These are phyloP conservation scores for Noctua comes DNA, from an alignment of 2,888 invertebrate species.

Conservation along the genomic window DNA sequence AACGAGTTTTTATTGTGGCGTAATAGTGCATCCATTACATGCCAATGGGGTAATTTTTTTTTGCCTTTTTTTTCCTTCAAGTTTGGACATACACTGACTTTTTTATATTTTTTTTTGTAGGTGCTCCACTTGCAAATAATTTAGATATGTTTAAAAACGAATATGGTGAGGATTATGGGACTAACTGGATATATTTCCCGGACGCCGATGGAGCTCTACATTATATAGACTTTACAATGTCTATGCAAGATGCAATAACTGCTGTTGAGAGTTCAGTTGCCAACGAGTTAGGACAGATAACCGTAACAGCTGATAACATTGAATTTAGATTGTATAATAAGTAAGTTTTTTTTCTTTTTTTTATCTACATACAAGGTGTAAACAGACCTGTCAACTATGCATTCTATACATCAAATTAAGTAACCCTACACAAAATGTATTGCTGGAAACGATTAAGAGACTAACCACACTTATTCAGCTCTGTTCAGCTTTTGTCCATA, in stretches of 20 bases:
- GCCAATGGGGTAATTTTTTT: no score
- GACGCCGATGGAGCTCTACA: not conserved
- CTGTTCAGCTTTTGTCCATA: no score
- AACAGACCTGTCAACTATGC: no score
- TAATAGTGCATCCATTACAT: no score
- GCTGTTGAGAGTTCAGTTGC: not conserved
- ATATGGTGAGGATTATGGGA: conserved; percentile 12
- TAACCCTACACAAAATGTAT: no score
- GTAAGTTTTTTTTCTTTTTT: not conserved
- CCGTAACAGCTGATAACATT: rapidly evolving
- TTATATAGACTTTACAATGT: not conserved
- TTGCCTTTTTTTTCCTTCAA: not conserved
- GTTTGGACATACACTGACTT: not conserved
- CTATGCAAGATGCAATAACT: no score
- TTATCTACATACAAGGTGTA: not conserved
- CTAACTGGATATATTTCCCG: conserved; percentile 26
- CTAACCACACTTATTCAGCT: no score
- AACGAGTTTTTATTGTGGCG: no score
- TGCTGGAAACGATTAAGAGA: no score
- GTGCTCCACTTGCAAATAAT: not conserved
- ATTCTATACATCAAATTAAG: not conserved
- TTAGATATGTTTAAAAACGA: not conserved
- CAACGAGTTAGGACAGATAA: not conserved
- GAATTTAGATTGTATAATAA: conserved; percentile 23
- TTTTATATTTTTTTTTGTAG: conserved; percentile 12